Conservation (phyloP, 2,888 invertebrate genomes). For the Nephrocerus scutellatus region DNA sequence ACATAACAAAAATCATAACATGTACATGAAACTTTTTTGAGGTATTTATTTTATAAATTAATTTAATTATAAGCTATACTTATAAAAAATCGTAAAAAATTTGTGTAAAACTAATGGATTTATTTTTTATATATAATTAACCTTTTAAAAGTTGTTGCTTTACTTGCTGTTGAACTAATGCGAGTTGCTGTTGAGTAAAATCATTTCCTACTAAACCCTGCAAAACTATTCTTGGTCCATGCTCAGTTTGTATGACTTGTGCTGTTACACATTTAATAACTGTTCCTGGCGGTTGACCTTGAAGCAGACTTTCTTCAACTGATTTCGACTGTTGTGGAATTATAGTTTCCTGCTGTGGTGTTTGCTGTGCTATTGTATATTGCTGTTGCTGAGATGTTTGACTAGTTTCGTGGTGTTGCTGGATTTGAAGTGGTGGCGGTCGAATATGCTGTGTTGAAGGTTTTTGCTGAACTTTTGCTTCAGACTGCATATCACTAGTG, state of each 20-base stretch:
- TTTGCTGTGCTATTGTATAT: slow-evolving; percentile 23
- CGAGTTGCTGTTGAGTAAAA: slow-evolving; percentile 72
- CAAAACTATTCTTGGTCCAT: slow-evolving; percentile 77
- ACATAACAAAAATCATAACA: too few species aligned
- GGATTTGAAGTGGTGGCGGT: too few species aligned
- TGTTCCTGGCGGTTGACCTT: slow-evolving; percentile 77
- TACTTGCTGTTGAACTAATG: slow-evolving; percentile 80
- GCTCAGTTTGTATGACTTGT: slow-evolving; percentile 76
- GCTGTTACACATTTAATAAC: slow-evolving; percentile 82
- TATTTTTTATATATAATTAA: slow-evolving; percentile 33
- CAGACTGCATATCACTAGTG: too few species aligned
- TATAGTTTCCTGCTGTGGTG: slow-evolving; percentile 23
- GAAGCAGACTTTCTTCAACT: slow-evolving; percentile 65
- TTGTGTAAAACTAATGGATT: neutral
- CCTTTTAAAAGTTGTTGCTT: slow-evolving; percentile 83
- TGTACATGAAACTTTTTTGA: too few species aligned
- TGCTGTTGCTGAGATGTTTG: slow-evolving; percentile 23
- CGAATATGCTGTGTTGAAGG: neutral
- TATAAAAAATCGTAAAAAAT: slow-evolving; percentile 1
- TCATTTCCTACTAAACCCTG: slow-evolving; percentile 79
- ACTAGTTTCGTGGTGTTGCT: slow-evolving; percentile 17
- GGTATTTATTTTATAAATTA: too few species aligned
- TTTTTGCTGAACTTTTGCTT: neutral
- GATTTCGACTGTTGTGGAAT: slow-evolving; percentile 35
- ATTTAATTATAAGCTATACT: too few species aligned